phyloP scores from a whole-genome alignment of 2,797 vertebrate genomes.

The Picus viridis region DNA sequence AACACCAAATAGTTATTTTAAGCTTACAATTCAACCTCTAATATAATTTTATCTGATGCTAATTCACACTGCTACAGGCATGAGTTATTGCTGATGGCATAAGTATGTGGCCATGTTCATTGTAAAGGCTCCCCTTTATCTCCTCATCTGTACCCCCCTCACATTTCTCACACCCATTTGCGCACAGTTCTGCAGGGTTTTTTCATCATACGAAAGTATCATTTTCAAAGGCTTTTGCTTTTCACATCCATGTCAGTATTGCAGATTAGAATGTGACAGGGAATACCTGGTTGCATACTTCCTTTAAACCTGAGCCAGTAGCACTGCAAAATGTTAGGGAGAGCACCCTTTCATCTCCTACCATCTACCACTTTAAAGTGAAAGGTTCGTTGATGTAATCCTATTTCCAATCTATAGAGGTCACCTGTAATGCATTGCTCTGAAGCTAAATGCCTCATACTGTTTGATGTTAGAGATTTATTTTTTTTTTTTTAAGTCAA shows the following conservation, averaged over 20 bases:
- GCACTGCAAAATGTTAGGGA: slow-evolving; percentile 64
- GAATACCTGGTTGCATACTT: slow-evolving; percentile 78
- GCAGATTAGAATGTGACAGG: slow-evolving; percentile 77
- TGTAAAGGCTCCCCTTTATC: slow-evolving; percentile 69
- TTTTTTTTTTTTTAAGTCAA: slow-evolving; percentile 43
- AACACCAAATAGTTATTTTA: neutral
- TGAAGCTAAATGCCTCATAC: slow-evolving; percentile 54
- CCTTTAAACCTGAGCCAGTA: slow-evolving; percentile 83
- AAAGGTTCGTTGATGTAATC: slow-evolving; percentile 82
- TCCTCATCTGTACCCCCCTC: slow-evolving; percentile 56
- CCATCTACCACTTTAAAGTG: slow-evolving; percentile 74
- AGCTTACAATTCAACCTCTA: slow-evolving; percentile 25
- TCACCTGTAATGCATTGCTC: slow-evolving; percentile 77
- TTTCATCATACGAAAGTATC: slow-evolving; percentile 74
- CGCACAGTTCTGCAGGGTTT: slow-evolving; percentile 67
- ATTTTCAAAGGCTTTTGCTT: slow-evolving; percentile 81
- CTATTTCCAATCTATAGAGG: slow-evolving; percentile 83
- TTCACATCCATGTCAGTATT: slow-evolving; percentile 75
- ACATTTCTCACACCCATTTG: slow-evolving; percentile 68
- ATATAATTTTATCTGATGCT: slow-evolving; percentile 53
- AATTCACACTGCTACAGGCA: slow-evolving; percentile 36
- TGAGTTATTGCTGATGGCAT: slow-evolving; percentile 58
- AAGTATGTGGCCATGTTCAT: slow-evolving; percentile 41
- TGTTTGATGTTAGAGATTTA: slow-evolving; percentile 71
- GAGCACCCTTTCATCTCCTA: slow-evolving; percentile 78